Conservation (phyloP, 2,113 vertebrate genomes). For the Balaenoptera acutorostrata region DNA sequence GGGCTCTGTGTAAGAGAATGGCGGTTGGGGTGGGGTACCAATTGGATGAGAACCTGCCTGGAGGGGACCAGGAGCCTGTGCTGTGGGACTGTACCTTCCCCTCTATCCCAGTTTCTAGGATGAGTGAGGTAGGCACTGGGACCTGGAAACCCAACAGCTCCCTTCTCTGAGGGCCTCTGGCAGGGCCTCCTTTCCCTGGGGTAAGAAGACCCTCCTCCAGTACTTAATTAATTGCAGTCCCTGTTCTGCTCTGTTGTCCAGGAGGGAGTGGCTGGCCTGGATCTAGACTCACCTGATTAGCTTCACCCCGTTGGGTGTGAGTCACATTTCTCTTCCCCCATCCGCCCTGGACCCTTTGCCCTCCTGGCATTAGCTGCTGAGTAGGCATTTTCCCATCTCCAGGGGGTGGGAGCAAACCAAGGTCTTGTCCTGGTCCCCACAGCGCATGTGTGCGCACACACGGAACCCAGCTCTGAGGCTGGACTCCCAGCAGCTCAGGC, state of each 20-base stretch:
- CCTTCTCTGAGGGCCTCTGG: background rate
- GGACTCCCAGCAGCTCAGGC: background rate
- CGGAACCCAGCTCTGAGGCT: background rate
- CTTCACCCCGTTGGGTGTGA: background rate
- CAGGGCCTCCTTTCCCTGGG: background rate
- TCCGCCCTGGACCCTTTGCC: background rate
- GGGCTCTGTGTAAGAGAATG: background rate
- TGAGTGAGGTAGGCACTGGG: background rate
- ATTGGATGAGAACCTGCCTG: background rate
- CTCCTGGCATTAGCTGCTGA: slow-evolving; percentile 14
- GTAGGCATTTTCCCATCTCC: background rate
- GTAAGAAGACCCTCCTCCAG: background rate
- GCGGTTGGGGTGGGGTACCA: background rate
- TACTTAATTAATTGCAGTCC: background rate
- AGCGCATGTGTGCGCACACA: too few relatives aligned
- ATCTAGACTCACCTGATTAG: slow-evolving; percentile 29
- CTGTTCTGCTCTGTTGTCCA: slow-evolving; percentile 7
- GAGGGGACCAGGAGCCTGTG: background rate
- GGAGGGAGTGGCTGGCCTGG: slow-evolving; percentile 18
- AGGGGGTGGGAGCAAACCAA: background rate
- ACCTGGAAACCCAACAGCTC: background rate
- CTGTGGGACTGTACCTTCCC: background rate
- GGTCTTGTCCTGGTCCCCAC: background rate
- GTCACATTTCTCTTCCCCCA: background rate
- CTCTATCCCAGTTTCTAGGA: background rate